Evolutionary conservation across 2,113 vertebrate species (phyloP).

Genomic region (Ivindomyrus marchei): DNA sequence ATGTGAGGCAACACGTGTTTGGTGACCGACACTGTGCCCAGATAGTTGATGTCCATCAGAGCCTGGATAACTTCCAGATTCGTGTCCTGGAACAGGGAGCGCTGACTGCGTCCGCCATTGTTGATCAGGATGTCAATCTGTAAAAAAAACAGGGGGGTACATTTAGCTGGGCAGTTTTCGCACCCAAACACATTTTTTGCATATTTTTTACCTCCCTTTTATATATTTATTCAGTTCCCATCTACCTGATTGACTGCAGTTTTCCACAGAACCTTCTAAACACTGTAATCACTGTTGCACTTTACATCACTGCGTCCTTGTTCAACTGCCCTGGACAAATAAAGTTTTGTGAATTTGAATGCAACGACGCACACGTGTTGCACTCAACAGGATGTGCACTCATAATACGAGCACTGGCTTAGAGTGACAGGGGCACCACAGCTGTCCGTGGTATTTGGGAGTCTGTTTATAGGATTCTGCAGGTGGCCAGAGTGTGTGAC

Average conservation of each 20-base stretch:
- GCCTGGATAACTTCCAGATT: constrained; percentile 71
- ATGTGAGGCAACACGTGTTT: constrained; percentile 85
- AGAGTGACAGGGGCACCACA: background rate
- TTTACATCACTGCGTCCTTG: too few relatives aligned
- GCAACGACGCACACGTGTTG: background rate
- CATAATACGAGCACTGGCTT: background rate
- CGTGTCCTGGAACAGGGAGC: constrained; percentile 76
- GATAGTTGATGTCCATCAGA: constrained; percentile 83
- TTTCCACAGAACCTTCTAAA: too few relatives aligned
- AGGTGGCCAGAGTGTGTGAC: background rate
- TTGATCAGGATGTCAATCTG: constrained; percentile 88
- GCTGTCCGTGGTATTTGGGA: background rate
- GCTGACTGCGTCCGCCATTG: constrained; percentile 81
- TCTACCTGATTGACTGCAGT: too few relatives aligned
- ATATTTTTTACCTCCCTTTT: too few relatives aligned
- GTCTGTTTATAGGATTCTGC: background rate
- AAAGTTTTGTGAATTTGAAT: too few relatives aligned
- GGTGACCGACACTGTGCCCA: constrained; percentile 85
- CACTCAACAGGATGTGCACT: background rate
- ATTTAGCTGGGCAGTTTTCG: background rate
- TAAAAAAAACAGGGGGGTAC: background rate
- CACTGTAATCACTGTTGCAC: too few relatives aligned
- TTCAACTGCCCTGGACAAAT: too few relatives aligned
- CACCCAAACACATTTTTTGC: background rate
- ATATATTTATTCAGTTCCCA: too few relatives aligned